Evolutionary conservation across 2,888 invertebrate species (phyloP).

Genomic region (Aelia acuminata): DNA sequence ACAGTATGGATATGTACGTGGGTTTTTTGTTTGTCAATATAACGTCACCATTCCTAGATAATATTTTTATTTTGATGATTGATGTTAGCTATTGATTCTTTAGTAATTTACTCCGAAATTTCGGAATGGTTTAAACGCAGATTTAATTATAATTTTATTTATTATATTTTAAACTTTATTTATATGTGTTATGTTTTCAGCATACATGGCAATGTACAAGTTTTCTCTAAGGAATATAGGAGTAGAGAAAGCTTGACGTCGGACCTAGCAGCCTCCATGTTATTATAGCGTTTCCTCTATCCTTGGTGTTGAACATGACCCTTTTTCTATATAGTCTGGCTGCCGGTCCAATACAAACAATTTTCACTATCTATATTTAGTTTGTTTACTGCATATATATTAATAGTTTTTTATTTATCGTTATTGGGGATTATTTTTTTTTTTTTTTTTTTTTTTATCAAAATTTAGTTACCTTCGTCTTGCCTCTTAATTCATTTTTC

Average conservation of each 20-base stretch:
- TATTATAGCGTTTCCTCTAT: slow-evolving; percentile 22
- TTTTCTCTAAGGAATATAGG: background rate
- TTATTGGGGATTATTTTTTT: no score
- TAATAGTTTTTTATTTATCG: background rate
- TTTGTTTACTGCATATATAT: background rate
- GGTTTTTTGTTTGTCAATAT: no score
- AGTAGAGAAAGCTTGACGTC: background rate
- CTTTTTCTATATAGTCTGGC: background rate
- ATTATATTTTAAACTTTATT: background rate
- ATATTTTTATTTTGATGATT: no score
- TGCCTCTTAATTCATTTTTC: no score
- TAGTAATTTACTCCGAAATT: no score
- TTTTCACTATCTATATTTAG: background rate
- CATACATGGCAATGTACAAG: background rate
- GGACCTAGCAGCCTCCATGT: background rate
- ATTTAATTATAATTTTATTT: no score
- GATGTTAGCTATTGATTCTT: no score
- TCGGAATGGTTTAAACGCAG: no score
- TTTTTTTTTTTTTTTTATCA: no score
- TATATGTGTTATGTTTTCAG: background rate
- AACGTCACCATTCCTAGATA: no score
- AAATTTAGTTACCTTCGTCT: no score
- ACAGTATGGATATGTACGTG: no score
- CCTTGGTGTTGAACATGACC: background rate
- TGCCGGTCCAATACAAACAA: background rate